phyloP scores from a whole-genome alignment of 2,113 vertebrate genomes.

The Catharus minimus region DNA sequence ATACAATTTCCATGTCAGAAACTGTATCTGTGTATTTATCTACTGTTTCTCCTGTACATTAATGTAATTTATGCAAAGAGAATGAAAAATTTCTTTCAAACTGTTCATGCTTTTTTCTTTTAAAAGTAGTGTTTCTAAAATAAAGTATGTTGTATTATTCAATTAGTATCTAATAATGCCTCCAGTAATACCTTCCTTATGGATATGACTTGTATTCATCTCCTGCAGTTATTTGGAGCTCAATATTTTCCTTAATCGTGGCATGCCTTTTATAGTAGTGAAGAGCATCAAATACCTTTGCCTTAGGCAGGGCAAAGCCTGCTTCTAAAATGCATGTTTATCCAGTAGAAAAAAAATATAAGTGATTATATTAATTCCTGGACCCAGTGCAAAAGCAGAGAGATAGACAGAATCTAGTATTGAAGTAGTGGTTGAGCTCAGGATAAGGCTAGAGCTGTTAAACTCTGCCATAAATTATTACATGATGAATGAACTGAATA shows the following conservation, averaged over 20 bases:
- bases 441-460: not conserved
- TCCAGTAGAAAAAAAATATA: not conserved
- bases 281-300: not conserved
- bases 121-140: not conserved
- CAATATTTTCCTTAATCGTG: not conserved
- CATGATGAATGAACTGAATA: not conserved
- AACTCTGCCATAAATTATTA: not conserved
- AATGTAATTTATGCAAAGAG: not conserved
- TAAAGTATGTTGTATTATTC: not conserved
- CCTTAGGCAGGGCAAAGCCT: not conserved
- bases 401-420: not conserved
- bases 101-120: not conserved
- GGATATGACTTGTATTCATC: not conserved
- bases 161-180: not conserved
- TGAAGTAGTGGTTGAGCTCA: not conserved
- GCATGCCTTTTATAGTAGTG: not conserved
- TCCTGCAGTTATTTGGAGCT: not conserved
- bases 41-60: not conserved
- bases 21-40: not conserved
- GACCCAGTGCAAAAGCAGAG: not conserved
- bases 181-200: not conserved
- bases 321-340: not conserved
- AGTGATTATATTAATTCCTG: not conserved
- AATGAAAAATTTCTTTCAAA: not conserved
- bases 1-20: rapidly evolving